Conservation (phyloP, 2,888 invertebrate genomes). For the Cynaeus angustus region DNA sequence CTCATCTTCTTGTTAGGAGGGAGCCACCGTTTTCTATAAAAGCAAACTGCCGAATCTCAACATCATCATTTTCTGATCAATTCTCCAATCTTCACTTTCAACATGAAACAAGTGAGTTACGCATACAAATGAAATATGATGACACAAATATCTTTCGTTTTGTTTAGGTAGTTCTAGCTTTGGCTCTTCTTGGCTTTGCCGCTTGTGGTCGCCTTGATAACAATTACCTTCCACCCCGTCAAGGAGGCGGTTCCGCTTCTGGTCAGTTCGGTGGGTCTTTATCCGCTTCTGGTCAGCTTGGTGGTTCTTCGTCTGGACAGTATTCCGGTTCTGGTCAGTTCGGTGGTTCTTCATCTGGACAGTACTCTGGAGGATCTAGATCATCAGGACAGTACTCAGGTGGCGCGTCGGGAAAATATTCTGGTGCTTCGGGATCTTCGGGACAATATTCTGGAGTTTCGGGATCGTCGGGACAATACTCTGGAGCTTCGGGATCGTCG, state of each 20-base stretch:
- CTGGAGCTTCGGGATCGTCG: conserved; percentile 6
- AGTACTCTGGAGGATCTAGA: conserved; percentile 47
- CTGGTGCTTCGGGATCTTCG: conserved; percentile 50
- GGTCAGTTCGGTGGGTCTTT: conserved; percentile 14
- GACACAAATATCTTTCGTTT: not conserved
- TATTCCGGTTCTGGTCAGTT: too few relatives aligned
- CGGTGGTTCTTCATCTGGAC: too few relatives aligned
- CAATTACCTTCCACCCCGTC: conserved; percentile 58
- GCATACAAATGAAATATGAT: not conserved
- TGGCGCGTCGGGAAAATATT: conserved; percentile 44
- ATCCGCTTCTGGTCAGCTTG: too few relatives aligned
- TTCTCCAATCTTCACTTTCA: conserved; percentile 52
- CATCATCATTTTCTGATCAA: conserved; percentile 55
- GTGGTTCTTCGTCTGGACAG: conserved; percentile 7
- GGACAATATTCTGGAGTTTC: conserved; percentile 33
- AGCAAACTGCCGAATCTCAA: conserved; percentile 53
- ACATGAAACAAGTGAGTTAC: conserved; percentile 58
- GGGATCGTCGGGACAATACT: conserved; percentile 48
- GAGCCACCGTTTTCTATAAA: conserved; percentile 53
- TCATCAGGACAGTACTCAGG: conserved; percentile 49
- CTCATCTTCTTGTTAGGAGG: conserved; percentile 54
- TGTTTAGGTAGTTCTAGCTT: conserved; percentile 55
- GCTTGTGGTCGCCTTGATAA: conserved; percentile 62
- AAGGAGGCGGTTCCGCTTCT: conserved; percentile 46
- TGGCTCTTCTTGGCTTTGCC: conserved; percentile 61